These are phyloP conservation scores for Seriola aureovittata DNA, from an alignment of 2,113 vertebrate species.

Conservation along the genomic window DNA sequence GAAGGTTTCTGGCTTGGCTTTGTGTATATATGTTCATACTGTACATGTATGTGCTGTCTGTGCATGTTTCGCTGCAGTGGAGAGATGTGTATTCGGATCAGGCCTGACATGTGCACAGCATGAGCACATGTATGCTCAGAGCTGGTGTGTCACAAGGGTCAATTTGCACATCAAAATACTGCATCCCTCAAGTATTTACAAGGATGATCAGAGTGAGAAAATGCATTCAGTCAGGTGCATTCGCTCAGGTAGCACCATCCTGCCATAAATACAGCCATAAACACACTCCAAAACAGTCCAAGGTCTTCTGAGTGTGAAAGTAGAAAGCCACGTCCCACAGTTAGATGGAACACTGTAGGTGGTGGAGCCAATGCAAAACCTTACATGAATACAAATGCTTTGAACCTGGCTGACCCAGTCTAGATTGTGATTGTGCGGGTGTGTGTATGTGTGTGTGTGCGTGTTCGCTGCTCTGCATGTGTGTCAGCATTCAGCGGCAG, in stretches of 20 bases:
- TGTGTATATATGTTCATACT: neutral
- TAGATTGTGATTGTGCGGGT: constrained; percentile 73
- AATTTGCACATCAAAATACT: constrained; percentile 55
- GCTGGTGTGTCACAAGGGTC: constrained; percentile 46
- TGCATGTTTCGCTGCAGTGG: neutral
- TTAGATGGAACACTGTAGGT: constrained; percentile 82
- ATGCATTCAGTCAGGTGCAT: constrained; percentile 55
- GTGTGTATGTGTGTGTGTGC: neutral
- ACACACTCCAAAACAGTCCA: constrained; percentile 73
- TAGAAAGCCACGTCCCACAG: constrained; percentile 75
- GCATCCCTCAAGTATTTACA: constrained; percentile 49
- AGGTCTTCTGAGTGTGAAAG: constrained; percentile 75
- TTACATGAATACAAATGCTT: constrained; percentile 83
- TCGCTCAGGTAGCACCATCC: constrained; percentile 57
- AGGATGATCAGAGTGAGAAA: constrained; percentile 58
- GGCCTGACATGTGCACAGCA: constrained; percentile 17
- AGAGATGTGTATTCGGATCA: constrained; percentile 11
- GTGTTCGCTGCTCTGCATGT: constrained; percentile 57
- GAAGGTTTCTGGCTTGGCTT: neutral
- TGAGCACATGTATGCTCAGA: constrained; percentile 4
- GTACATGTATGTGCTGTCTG: neutral
- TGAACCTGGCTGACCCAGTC: constrained; percentile 80
- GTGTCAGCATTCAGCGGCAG: constrained; percentile 72
- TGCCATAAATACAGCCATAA: constrained; percentile 68
- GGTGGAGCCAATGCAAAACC: constrained; percentile 82